Base-by-base conservation (phyloP, 1,140 invertebrate species). In the Procambarus clarkii region DNA sequence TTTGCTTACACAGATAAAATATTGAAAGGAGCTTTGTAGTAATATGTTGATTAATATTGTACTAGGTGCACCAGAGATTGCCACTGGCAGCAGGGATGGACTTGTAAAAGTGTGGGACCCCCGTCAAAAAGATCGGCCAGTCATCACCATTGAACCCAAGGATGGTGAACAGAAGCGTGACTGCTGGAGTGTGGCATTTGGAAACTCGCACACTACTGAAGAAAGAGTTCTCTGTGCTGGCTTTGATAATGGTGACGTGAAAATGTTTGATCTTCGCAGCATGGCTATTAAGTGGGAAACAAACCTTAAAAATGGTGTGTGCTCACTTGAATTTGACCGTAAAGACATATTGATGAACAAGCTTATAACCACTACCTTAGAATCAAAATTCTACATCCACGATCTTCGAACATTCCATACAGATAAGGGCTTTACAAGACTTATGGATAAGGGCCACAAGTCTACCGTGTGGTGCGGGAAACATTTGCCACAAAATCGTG, bases 311-410 rank as follows among this genome's bases (percentile, higher is more conserved):
- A 99, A 99, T 96, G 98, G 98, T 91, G 97, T 99, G 9, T 99
- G 98, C 93, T 95, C 96, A 84, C 78, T 98, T 18, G 98, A 99
- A 94, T 99, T 99, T 95, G 98, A 99, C 94, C 95, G 98, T 48
- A 97, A 97, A 94, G 98, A 99, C 94, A 99, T 99, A 93, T 95
- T 96, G 89, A 99, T 99, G 98, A 99, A 99, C 94, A 99, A 99
- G 95, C 94, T 99, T 82, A 97, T 98, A 2, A 98, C 96, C 0
- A 98, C 98, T 7, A 98, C 98, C 0, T 94, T 99, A n/a, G 98
- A 99, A 94, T 97, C 97, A 0, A 98, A 98, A 93, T 97, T 99
- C 93, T 97, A 97, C 94, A 96, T 98, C 0, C 99, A 97, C 94
- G 98, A 99, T 94, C 95, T 98, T 91, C 96, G 97, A 93, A 98